phyloP scores from a whole-genome alignment of 2,113 vertebrate species.

The Craseonycteris thonglongyai region DNA sequence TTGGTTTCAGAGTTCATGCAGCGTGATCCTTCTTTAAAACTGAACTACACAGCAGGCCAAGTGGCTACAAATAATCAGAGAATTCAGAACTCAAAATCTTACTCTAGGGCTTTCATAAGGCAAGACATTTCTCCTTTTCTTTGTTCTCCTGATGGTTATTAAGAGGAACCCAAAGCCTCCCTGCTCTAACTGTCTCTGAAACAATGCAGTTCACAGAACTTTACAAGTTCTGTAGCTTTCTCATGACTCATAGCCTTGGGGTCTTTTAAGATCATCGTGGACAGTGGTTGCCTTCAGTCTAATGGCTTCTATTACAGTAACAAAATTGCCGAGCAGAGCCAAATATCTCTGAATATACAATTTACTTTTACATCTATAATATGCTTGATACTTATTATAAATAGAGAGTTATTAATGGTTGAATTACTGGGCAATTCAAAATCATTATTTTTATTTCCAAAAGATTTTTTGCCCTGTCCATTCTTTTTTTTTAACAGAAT shows the following conservation, averaged over 20 bases:
- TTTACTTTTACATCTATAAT: neutral
- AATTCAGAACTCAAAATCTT: conserved; percentile 6
- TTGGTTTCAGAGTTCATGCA: neutral
- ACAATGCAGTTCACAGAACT: neutral
- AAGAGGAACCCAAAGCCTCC: neutral
- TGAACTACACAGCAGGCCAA: neutral
- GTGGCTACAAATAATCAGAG: conserved; percentile 3
- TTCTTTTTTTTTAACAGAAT: conserved; percentile 5
- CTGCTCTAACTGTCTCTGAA: neutral
- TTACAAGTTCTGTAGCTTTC: neutral
- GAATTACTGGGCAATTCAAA: neutral
- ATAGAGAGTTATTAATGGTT: neutral
- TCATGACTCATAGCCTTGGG: neutral
- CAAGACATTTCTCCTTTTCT: neutral
- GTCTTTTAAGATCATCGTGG: neutral
- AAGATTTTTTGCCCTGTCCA: neutral
- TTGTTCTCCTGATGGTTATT: neutral
- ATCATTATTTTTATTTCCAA: neutral
- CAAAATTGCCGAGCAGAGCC: neutral
- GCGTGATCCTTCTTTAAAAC: neutral
- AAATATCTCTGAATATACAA: neutral
- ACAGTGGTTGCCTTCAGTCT: neutral
- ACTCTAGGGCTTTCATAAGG: neutral
- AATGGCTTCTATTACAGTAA: neutral
- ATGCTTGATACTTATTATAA: conserved; percentile 3